Percentiles rank a stretch among this genome's conserved stretches.
These are phyloP conservation scores for Ptilodon capucinus DNA, from an alignment of 2,888 invertebrate species.

Conservation along the genomic window DNA sequence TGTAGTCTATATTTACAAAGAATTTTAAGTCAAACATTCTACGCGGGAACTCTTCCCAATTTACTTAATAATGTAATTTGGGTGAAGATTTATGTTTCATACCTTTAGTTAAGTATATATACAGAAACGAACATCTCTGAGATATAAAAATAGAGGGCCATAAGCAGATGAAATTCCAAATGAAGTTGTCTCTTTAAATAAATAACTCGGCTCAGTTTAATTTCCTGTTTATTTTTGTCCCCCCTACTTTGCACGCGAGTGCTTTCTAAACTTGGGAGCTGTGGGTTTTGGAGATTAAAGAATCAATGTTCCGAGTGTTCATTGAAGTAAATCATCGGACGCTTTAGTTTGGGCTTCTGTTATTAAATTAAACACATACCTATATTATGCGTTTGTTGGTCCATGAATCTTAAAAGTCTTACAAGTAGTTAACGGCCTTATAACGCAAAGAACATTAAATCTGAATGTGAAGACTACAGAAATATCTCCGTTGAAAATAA, in stretches of 20 bases:
- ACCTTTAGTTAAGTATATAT: constrained; percentile 6
- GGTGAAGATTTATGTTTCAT: constrained; percentile 12
- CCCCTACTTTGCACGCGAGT: constrained; percentile 44
- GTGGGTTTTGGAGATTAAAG: constrained; percentile 42
- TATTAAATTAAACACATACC: too few species aligned
- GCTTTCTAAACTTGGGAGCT: constrained; percentile 55
- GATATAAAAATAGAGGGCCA: constrained; percentile 52
- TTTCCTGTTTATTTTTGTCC: constrained; percentile 74
- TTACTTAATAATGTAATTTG: constrained; percentile 19
- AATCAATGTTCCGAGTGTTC: constrained; percentile 29
- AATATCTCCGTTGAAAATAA: constrained; percentile 1
- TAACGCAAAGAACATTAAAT: too few species aligned
- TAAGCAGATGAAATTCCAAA: constrained; percentile 61
- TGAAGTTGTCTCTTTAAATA: constrained; percentile 70
- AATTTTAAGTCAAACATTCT: constrained; percentile 9
- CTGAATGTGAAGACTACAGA: not conserved
- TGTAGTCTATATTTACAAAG: not conserved
- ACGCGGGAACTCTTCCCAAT: constrained; percentile 5
- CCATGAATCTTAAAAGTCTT: too few species aligned
- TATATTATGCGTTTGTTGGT: too few species aligned
- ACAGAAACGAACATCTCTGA: constrained; percentile 11
- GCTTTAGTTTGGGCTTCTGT: not conserved
- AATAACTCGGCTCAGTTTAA: constrained; percentile 66
- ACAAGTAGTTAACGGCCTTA: too few species aligned
- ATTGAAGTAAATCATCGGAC: constrained; percentile 1